Evolutionary conservation across 1,140 invertebrate species (phyloP), one percentile per base, ranked within the genome.

Genomic region (Cepaea nemoralis): DNA sequence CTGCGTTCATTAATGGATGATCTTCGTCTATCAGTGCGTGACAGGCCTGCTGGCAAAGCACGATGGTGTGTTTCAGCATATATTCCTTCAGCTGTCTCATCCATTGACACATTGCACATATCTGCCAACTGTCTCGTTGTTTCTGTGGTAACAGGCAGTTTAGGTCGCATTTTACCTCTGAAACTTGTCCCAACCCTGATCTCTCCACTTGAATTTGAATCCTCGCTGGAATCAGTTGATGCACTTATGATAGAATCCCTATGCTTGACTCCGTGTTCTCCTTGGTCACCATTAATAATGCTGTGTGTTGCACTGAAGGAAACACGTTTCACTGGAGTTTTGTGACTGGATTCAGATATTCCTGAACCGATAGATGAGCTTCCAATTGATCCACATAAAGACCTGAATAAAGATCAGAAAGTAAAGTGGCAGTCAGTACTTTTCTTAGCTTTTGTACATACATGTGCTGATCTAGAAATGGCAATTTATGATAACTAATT

Each of bases 291-390:
- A 82, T 88, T 86, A 48, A 90, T 90, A 33, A 90, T 88, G 82
- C 87, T 86, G 81, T 88, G 89, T 31, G 88, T 90, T 71, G 87
- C 89, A 82, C 89, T 90, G 77, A 90, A 90, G n/a, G 89, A 90
- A n/a, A 90, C 89, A 35, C 89, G 84, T 81, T 90, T 90, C 3
- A 88, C 87, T 42, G 87, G 88, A 8, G 85, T 84, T 82, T 88
- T 89, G 31, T 88, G 88, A 1, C 82, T 63, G 27, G 80, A 59
- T 27, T 77, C 67, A 22, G 82, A 80, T 22, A 48, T 59, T 24
- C 40, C 42, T 27, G 48, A 75, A 12, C 81, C 74, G 8, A 55
- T 31, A 2, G 66, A 69, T 22, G 37, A 67, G 39, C 39, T 69
- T 33, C 75, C 55, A 50, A 79, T 40, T 55, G 78, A 80, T 1